phyloP scores from a whole-genome alignment of 2,113 vertebrate species.

The Porphyrio hochstetteri region DNA sequence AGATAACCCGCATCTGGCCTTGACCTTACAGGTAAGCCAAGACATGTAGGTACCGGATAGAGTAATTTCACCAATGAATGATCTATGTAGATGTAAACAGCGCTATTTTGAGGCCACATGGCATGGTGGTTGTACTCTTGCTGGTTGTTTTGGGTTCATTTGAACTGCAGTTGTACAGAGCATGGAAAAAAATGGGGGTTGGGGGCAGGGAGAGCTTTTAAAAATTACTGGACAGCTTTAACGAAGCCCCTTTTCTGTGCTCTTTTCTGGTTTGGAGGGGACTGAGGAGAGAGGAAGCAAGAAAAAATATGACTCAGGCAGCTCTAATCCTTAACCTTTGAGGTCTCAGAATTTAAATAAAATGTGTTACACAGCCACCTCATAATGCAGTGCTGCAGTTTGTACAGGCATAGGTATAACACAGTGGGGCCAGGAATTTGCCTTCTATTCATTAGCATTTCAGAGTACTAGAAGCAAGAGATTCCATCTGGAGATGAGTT shows the following conservation, averaged over 20 bases:
- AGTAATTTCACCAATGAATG: neutral
- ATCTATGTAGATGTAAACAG: neutral
- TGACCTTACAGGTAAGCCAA: neutral
- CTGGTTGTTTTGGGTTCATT: neutral
- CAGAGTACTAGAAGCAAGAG: neutral
- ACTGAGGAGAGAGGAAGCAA: neutral
- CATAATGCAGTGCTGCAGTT: neutral
- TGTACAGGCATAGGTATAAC: neutral
- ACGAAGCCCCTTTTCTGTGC: neutral
- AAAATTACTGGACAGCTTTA: neutral
- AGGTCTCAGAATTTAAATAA: neutral
- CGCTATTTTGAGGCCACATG: neutral
- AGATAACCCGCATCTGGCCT: neutral
- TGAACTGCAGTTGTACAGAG: neutral
- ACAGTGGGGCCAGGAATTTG: neutral
- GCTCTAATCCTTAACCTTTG: neutral
- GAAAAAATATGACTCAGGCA: neutral
- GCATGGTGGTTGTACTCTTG: neutral
- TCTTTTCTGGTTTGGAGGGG: neutral
- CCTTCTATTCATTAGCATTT: neutral
- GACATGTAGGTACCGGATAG: no score
- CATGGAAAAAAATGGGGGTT: accelerated
- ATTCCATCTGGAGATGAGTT: constrained; percentile 32
- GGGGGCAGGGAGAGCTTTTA: neutral
- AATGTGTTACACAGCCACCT: neutral